Evolutionary conservation across 2,888 invertebrate species (phyloP).

Genomic region (Incurvaria masculella): DNA sequence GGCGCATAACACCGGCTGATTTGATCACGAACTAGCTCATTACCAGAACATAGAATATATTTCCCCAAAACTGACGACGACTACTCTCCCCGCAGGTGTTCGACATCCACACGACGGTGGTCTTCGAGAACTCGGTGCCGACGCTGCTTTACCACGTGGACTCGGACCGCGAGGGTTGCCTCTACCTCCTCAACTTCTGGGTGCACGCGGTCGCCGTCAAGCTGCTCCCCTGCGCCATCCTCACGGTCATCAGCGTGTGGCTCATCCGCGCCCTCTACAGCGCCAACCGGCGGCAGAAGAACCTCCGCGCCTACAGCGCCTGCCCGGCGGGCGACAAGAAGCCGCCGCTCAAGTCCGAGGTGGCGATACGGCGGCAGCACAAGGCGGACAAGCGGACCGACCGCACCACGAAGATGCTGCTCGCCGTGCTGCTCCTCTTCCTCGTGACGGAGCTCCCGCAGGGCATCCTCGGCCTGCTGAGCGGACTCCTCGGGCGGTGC

Average conservation of each 20-base stretch:
- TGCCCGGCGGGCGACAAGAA: slow-evolving; percentile 38
- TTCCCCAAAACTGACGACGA: too few relatives aligned
- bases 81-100: slow-evolving; percentile 31
- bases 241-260: slow-evolving; percentile 73
- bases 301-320: slow-evolving; percentile 40
- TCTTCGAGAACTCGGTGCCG: slow-evolving; percentile 49
- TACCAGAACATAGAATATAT: too few relatives aligned
- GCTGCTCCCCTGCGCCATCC: slow-evolving; percentile 72
- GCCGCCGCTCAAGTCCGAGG: slow-evolving; percentile 40
- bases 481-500: slow-evolving; percentile 54
- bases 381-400: slow-evolving; percentile 56
- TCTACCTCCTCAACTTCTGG: slow-evolving; percentile 76
- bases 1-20: too few relatives aligned
- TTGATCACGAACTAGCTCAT: too few relatives aligned
- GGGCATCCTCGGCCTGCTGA: slow-evolving; percentile 59
- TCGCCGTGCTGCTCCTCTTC: slow-evolving; percentile 84
- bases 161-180: slow-evolving; percentile 54
- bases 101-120: slow-evolving; percentile 46
- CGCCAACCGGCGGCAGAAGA: slow-evolving; percentile 63
- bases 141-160: slow-evolving; percentile 48
- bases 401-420: slow-evolving; percentile 85
- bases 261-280: slow-evolving; percentile 69
- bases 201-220: slow-evolving; percentile 78
- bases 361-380: slow-evolving; percentile 35
- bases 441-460: slow-evolving; percentile 88